phyloP scores from a whole-genome alignment of 2,888 invertebrate species.

The Cryptosula pallasiana region DNA sequence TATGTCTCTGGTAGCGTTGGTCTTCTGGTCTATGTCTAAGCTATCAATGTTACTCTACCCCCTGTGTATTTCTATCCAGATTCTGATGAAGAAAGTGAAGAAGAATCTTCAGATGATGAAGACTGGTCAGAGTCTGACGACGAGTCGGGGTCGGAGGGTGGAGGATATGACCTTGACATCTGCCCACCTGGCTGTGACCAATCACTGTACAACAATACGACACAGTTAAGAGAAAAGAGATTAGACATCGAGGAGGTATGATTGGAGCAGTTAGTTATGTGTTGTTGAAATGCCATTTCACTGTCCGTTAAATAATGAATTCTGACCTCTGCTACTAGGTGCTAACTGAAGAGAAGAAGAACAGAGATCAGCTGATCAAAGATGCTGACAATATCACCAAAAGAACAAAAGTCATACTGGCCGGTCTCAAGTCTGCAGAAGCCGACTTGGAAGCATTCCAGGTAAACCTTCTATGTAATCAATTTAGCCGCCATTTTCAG shows the following conservation, averaged over 20 bases:
- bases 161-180: constrained; percentile 51
- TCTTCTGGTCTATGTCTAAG: too few species aligned
- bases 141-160: constrained; percentile 48
- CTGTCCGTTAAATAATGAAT: too few species aligned
- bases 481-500: not conserved
- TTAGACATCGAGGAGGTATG: constrained; percentile 49
- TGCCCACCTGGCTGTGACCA: constrained; percentile 53
- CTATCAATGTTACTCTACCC: too few species aligned
- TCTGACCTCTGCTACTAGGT: too few species aligned
- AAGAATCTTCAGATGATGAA: constrained; percentile 46
- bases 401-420: constrained; percentile 48
- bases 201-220: constrained; percentile 50
- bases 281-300: too few species aligned
- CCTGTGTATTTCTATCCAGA: constrained; percentile 31
- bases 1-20: too few species aligned
- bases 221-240: constrained; percentile 49
- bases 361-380: constrained; percentile 45
- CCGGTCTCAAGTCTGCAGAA: constrained; percentile 45
- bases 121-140: constrained; percentile 52
- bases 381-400: constrained; percentile 48
- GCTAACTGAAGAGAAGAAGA: constrained; percentile 50
- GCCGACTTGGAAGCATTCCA: constrained; percentile 53
- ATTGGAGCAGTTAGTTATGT: too few species aligned
- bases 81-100: constrained; percentile 50
- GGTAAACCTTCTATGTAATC: constrained; percentile 32